These are phyloP conservation scores for Ophioderma brevispina DNA, from an alignment of 35 echinoderm and acorn worm species.

Conservation along the genomic window DNA sequence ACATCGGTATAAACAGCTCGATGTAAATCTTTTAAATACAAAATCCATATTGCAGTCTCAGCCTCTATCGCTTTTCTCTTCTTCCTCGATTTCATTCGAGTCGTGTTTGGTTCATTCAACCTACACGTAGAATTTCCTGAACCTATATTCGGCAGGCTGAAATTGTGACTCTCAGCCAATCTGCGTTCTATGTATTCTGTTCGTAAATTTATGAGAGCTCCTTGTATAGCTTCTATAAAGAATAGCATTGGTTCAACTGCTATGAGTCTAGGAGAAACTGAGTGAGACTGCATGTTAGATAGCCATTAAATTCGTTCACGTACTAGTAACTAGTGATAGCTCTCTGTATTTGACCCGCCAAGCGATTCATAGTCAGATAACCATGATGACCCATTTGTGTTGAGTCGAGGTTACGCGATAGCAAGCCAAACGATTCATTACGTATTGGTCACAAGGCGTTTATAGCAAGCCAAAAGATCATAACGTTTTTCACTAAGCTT, in stretches of 20 bases:
- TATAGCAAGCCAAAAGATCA: no score
- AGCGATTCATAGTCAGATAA: no score
- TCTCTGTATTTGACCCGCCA: no score
- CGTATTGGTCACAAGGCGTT: no score
- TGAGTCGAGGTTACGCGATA: no score
- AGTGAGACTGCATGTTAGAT: no score
- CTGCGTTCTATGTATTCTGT: conserved; percentile 35
- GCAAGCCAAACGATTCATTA: no score
- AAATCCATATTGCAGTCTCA: conserved; percentile 56
- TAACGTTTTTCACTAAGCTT: no score
- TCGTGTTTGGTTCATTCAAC: neutral
- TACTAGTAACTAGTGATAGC: no score
- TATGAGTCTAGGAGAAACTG: neutral
- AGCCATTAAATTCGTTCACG: no score
- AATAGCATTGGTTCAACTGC: conserved; percentile 42
- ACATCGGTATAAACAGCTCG: conserved; percentile 28
- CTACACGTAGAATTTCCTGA: neutral
- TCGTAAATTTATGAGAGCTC: conserved; percentile 11
- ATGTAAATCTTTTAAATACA: conserved; percentile 57
- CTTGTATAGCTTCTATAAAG: conserved; percentile 30
- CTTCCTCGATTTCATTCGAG: conserved; percentile 15
- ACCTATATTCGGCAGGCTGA: neutral
- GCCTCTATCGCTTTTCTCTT: conserved; percentile 38
- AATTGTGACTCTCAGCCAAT: conserved; percentile 30
- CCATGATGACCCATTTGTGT: no score